Evolutionary conservation across 2,888 invertebrate genomes (phyloP).

Genomic region (Keiferia lycopersicella): DNA sequence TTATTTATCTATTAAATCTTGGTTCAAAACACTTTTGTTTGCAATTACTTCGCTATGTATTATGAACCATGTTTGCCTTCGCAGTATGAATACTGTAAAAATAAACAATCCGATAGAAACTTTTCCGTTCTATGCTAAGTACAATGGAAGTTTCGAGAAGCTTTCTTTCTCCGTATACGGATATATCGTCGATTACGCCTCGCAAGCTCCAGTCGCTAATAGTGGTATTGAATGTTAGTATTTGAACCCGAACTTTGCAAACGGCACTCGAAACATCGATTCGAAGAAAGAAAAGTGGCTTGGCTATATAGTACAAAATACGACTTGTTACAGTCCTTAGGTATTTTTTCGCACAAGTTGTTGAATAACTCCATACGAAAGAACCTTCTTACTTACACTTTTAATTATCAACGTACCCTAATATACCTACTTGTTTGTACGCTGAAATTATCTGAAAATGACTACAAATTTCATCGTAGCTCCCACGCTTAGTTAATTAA

Average conservation of each 20-base stretch:
- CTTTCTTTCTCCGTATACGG: slow-evolving; percentile 3
- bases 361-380: neutral
- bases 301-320: neutral
- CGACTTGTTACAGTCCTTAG: neutral
- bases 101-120: slow-evolving; percentile 15
- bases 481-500: neutral
- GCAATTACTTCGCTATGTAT: neutral
- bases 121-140: slow-evolving; percentile 10
- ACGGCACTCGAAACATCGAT: slow-evolving; percentile 14
- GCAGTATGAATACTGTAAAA: neutral
- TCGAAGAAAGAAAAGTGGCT: slow-evolving; percentile 6
- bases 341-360: neutral
- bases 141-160: slow-evolving; percentile 14
- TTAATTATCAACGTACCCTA: too few relatives aligned
- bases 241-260: slow-evolving; percentile 15
- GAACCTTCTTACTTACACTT: neutral
- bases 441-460: neutral
- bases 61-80: neutral
- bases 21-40: neutral
- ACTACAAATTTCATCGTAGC: neutral
- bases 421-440: neutral
- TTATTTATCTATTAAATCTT: neutral
- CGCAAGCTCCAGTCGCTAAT: slow-evolving; percentile 8
- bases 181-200: slow-evolving; percentile 10
- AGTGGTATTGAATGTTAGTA: slow-evolving; percentile 7